phyloP scores from a whole-genome alignment of 2,888 invertebrate genomes.

The Teleiodes luculella region DNA sequence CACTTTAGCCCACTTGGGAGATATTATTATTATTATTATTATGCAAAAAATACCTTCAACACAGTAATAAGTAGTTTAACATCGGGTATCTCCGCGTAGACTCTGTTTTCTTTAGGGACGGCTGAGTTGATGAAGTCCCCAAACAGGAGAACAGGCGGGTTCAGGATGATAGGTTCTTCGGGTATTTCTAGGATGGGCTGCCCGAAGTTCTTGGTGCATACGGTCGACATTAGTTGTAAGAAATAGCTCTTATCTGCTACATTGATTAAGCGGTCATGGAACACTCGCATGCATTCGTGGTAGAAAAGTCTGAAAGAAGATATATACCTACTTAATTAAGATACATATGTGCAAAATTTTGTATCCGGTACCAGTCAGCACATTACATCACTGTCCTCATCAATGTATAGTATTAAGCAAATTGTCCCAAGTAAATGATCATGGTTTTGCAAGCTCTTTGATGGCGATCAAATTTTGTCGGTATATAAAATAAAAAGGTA shows the following conservation, averaged over 20 bases:
- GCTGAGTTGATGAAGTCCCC: conserved; percentile 91
- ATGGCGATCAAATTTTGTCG: too few relatives aligned
- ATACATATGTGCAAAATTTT: too few relatives aligned
- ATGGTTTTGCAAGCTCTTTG: too few relatives aligned
- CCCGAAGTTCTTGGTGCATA: conserved; percentile 82
- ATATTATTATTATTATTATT: too few relatives aligned
- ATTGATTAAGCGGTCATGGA: conserved; percentile 93
- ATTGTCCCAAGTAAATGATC: too few relatives aligned
- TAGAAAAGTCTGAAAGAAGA: conserved; percentile 85
- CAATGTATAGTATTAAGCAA: too few relatives aligned
- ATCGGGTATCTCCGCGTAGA: conserved; percentile 91
- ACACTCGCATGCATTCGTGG: conserved; percentile 94
- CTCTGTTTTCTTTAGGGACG: conserved; percentile 83
- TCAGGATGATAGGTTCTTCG: conserved; percentile 76
- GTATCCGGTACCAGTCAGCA: neutral
- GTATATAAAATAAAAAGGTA: too few relatives aligned
- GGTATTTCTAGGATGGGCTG: conserved; percentile 80
- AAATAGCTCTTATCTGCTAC: conserved; percentile 89
- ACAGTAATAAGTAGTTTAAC: conserved; percentile 83
- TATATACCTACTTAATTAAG: neutral
- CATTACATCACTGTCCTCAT: too few relatives aligned
- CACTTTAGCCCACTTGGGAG: too few relatives aligned
- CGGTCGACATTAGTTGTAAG: conserved; percentile 82
- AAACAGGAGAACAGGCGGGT: conserved; percentile 85
- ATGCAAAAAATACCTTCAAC: conserved; percentile 85